Conservation (phyloP, 2,888 invertebrate species). For the Drosophila lacicola region DNA sequence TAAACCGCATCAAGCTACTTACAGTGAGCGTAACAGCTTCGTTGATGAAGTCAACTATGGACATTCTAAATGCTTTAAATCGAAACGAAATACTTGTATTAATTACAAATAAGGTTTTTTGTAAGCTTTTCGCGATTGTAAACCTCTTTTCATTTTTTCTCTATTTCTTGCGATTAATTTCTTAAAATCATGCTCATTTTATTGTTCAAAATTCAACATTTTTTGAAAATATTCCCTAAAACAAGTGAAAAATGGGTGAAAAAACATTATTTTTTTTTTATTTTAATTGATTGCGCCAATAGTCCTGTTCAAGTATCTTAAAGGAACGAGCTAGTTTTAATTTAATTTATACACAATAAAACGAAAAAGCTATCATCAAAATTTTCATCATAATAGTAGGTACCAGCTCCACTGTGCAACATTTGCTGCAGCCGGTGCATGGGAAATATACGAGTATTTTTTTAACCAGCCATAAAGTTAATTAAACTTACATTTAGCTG, state of each 20-base stretch:
- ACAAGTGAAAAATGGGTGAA: not conserved
- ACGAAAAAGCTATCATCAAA: not conserved
- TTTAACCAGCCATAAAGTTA: slow-evolving; percentile 43
- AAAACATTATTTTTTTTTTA: no score
- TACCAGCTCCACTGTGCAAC: slow-evolving; percentile 13
- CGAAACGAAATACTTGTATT: no score
- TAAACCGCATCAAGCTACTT: slow-evolving; percentile 53
- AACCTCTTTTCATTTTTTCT: no score
- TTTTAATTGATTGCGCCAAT: no score
- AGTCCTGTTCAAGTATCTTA: no score
- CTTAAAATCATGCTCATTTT: no score
- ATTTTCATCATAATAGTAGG: not conserved
- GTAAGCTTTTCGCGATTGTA: no score
- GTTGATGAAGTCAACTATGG: slow-evolving; percentile 11
- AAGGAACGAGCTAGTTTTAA: no score
- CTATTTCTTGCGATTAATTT: no score
- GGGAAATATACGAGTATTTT: slow-evolving; percentile 11
- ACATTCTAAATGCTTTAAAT: not conserved
- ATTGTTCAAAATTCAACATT: no score
- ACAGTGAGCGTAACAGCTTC: slow-evolving; percentile 21
- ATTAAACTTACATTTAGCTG: slow-evolving; percentile 43
- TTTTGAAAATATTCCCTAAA: not conserved
- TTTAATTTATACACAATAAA: not conserved
- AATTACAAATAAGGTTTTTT: no score
- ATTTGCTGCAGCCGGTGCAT: not conserved